Evolutionary conservation across 2,113 vertebrate species (phyloP).

Genomic region (Oceanodroma tethys): DNA sequence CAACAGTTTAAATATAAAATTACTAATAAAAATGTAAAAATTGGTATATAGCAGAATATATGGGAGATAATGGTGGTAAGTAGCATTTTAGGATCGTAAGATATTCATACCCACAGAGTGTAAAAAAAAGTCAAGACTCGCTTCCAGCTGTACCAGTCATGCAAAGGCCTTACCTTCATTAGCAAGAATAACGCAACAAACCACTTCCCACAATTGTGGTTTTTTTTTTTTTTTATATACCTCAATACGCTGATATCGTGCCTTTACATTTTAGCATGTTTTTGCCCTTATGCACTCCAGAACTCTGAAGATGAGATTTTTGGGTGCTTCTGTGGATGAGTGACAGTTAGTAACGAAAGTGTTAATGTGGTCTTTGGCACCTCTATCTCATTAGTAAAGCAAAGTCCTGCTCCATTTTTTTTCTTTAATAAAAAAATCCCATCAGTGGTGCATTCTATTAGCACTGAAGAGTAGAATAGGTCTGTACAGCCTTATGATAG

Average conservation of each 20-base stretch:
- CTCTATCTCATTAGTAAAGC: conserved; percentile 58
- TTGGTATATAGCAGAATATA: background rate
- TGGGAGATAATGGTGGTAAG: background rate
- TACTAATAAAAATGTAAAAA: conserved; percentile 63
- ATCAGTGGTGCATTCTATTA: background rate
- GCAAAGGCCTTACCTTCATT: background rate
- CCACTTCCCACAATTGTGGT: background rate
- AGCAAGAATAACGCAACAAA: background rate
- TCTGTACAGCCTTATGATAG: conserved; percentile 35
- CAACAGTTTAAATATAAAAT: conserved; percentile 64
- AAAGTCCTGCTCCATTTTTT: conserved; percentile 51
- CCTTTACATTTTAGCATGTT: conserved; percentile 45
- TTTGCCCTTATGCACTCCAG: conserved; percentile 13
- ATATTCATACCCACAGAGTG: background rate
- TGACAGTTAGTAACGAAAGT: conserved; percentile 9
- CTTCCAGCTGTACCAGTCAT: background rate
- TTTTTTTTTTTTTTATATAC: background rate
- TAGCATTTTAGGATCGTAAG: background rate
- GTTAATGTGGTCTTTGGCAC: conserved; percentile 65
- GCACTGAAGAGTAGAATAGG: conserved; percentile 47
- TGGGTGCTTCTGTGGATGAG: conserved; percentile 34
- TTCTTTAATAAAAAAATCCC: background rate
- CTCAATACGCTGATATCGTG: background rate
- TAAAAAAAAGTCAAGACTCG: background rate
- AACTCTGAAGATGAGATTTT: conserved; percentile 44